These are phyloP conservation scores for Agriotes lineatus DNA, from an alignment of 2,888 invertebrate genomes.

Conservation along the genomic window DNA sequence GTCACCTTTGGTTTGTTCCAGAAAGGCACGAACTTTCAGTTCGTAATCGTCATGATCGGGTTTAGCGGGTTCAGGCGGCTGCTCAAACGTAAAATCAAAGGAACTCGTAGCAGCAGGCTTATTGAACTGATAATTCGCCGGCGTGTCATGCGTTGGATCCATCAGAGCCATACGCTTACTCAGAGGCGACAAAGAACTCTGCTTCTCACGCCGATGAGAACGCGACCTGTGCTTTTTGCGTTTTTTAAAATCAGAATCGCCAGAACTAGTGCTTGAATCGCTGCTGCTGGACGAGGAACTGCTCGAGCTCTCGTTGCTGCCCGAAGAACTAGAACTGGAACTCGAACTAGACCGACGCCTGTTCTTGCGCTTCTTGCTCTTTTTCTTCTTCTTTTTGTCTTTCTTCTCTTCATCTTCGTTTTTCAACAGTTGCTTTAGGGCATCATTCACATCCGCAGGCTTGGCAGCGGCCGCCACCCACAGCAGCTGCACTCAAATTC, in stretches of 20 bases:
- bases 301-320: slow-evolving; percentile 71
- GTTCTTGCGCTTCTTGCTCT: slow-evolving; percentile 74
- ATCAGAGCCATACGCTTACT: slow-evolving; percentile 87
- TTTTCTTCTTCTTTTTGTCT: slow-evolving; percentile 76
- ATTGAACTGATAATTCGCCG: slow-evolving; percentile 76
- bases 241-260: slow-evolving; percentile 71
- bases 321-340: slow-evolving; percentile 65
- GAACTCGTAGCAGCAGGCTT: slow-evolving; percentile 72
- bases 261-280: slow-evolving; percentile 77
- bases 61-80: slow-evolving; percentile 63
- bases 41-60: slow-evolving; percentile 75
- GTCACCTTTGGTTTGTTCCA: slow-evolving; percentile 83
- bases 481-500: slow-evolving; percentile 69
- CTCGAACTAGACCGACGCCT: slow-evolving; percentile 71
- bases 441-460: slow-evolving; percentile 74
- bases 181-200: slow-evolving; percentile 82
- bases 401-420: slow-evolving; percentile 69
- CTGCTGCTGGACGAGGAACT: slow-evolving; percentile 68
- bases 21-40: slow-evolving; percentile 74
- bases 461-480: slow-evolving; percentile 44
- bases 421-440: slow-evolving; percentile 74
- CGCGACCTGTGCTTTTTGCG: slow-evolving; percentile 72
- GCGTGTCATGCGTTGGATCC: slow-evolving; percentile 69
- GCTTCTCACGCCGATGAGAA: slow-evolving; percentile 71
- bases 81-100: slow-evolving; percentile 68